Evolutionary conservation across 2,888 invertebrate genomes (phyloP), one percentile per base, ranked within the genome.

Genomic region (Pachydiplax longipennis): DNA sequence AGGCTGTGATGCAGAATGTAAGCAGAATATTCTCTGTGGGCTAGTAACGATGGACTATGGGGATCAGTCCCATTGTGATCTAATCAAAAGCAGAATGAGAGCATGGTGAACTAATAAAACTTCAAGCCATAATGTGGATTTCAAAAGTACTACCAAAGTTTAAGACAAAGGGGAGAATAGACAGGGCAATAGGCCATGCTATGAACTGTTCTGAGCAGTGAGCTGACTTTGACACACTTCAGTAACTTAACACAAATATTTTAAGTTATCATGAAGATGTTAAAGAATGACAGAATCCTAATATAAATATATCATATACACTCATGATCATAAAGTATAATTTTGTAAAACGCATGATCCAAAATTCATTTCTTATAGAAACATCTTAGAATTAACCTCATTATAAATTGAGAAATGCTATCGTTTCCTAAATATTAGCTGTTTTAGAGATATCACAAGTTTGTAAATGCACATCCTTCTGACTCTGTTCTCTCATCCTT

Each of bases 1-100:
- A 35, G 91, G 92, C 18, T 94, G 94, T 91, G 93, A 93, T 91
- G 91, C 92, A 22, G 91, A 92, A 15, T 94, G 94, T 91, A 92
- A 92, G 58, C 91, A 92, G 48, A 92, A 92, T 73, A 92, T 93
- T 10, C 91, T 93, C 37, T 94, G 94, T 93, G 91, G 92, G 22
- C 91, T 92, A n/a, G 92, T 92, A 37, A 91, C 91, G 12, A 91
- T 91, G 15, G 92, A 92, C 81, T 92, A 91, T 15, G 92, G 92
- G 6, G 91, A 92, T 83, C 82, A 91, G n/a, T 90, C 90, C n/a
- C 91, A 91, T 87, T 92, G 92, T 53, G 91, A 91, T 37, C 80
- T 81, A 58, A 80, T 91, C 37, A 91, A 91, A 58, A 80, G 58
- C 25, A 90, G 91, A 65, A 65, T 91, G 81, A 73, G 80, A 31